These are phyloP conservation scores for Timema podura DNA, from an alignment of 2,888 invertebrate species.

Conservation along the genomic window DNA sequence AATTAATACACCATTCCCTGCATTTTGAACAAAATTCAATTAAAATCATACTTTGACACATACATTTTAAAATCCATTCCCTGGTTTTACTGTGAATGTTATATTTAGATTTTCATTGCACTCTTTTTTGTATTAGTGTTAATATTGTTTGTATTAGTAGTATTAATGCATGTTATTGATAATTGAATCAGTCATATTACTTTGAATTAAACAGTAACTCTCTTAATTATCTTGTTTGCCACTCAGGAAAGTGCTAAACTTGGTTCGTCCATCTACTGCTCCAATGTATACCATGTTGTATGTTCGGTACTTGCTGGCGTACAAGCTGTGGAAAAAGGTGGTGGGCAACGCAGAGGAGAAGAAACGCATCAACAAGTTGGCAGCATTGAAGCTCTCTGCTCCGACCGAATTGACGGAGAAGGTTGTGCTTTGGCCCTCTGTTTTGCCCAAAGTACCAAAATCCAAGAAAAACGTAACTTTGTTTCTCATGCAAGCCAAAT, in stretches of 20 bases:
- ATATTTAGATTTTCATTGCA: no score
- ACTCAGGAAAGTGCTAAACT: slow-evolving; percentile 42
- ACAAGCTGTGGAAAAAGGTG: slow-evolving; percentile 38
- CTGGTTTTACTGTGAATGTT: no score
- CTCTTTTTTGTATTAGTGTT: no score
- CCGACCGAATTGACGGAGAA: slow-evolving; percentile 34
- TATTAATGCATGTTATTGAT: no score
- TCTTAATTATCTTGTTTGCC: slow-evolving; percentile 26
- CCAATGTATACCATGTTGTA: slow-evolving; percentile 33
- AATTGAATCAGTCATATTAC: no score
- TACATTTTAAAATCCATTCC: no score
- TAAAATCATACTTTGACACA: no score
- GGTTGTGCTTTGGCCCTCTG: slow-evolving; percentile 30
- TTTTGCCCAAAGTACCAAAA: slow-evolving; percentile 35
- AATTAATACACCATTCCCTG: no score
- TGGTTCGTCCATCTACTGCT: slow-evolving; percentile 35
- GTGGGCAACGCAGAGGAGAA: slow-evolving; percentile 34
- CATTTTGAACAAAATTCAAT: no score
- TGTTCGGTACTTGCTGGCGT: slow-evolving; percentile 35
- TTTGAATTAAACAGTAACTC: no score
- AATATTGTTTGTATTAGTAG: no score
- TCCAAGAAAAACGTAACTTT: slow-evolving; percentile 34
- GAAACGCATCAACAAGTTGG: slow-evolving; percentile 32
- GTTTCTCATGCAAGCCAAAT: slow-evolving; percentile 37
- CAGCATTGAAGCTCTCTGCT: slow-evolving; percentile 29